Evolutionary conservation across 2,888 invertebrate species (phyloP).

Genomic region (Sinohyriopsis cumingii): DNA sequence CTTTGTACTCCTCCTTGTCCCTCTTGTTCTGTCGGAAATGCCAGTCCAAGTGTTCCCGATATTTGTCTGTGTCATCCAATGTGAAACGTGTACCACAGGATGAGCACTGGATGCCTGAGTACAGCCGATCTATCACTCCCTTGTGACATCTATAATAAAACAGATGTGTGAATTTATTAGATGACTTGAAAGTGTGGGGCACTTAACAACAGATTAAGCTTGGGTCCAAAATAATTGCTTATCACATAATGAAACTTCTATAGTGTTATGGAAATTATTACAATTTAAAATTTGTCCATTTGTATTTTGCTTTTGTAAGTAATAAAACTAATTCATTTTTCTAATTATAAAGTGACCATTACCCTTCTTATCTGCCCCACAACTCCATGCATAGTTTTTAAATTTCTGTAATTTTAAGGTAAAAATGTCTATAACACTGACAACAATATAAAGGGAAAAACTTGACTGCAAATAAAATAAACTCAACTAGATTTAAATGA

Average conservation of each 20-base stretch:
- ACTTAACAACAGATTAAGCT: too few relatives aligned
- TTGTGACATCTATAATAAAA: slow-evolving; percentile 80
- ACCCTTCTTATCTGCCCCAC: too few relatives aligned
- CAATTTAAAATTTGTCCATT: too few relatives aligned
- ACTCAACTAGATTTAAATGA: not conserved
- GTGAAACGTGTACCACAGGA: slow-evolving; percentile 96
- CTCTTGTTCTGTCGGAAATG: slow-evolving; percentile 93
- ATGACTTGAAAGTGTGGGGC: not conserved
- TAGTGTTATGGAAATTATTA: too few relatives aligned
- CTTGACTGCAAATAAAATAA: not conserved
- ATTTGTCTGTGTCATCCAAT: slow-evolving; percentile 84
- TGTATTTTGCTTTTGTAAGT: too few relatives aligned
- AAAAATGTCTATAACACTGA: too few relatives aligned
- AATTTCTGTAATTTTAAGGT: too few relatives aligned
- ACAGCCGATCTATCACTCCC: slow-evolving; percentile 78
- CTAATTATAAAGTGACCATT: too few relatives aligned
- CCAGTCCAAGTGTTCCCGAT: slow-evolving; percentile 96
- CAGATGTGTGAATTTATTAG: not conserved
- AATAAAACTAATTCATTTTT: too few relatives aligned
- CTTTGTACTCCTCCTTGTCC: slow-evolving; percentile 85
- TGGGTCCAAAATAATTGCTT: too few relatives aligned
- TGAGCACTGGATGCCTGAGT: slow-evolving; percentile 95
- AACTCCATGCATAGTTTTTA: too few relatives aligned
- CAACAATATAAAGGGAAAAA: not conserved
- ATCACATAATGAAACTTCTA: too few relatives aligned